Evolutionary conservation across 2,113 vertebrate species (phyloP).

Genomic region (Mellivora capensis): DNA sequence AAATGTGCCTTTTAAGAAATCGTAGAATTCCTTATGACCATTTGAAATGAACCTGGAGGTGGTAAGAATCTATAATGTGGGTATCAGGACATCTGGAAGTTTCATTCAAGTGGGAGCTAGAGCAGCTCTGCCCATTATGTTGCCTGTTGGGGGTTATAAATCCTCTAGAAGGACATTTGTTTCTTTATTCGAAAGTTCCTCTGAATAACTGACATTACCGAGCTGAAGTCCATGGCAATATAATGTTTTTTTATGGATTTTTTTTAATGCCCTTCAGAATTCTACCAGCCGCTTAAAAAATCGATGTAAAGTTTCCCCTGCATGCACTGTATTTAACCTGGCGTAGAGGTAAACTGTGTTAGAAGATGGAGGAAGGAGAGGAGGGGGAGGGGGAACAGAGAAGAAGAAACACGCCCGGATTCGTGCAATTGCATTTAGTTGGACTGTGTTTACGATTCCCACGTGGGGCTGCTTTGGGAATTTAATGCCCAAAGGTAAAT

Average conservation of each 20-base stretch:
- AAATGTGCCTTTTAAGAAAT: not conserved
- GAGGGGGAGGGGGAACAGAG: no score
- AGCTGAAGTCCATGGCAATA: not conserved
- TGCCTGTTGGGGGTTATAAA: not conserved
- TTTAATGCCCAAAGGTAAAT: not conserved
- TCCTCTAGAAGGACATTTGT: not conserved
- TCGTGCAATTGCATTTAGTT: rapidly evolving
- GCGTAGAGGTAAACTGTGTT: not conserved
- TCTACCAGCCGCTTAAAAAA: not conserved
- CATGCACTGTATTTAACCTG: not conserved
- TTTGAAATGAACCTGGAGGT: not conserved
- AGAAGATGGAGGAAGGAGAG: no score
- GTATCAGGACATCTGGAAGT: not conserved
- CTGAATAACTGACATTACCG: not conserved
- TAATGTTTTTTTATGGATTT: not conserved
- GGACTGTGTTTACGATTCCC: not conserved
- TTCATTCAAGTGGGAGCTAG: not conserved
- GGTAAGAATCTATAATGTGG: not conserved
- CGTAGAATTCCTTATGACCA: not conserved
- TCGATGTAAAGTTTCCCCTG: not conserved
- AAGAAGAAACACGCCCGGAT: not conserved
- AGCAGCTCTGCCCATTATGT: not conserved
- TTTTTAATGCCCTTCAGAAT: not conserved
- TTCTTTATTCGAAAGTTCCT: not conserved
- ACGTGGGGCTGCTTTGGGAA: not conserved